Evolutionary conservation across 2,113 vertebrate species (phyloP), one percentile per base, ranked within the genome.

Genomic region (Arvicanthis niloticus): DNA sequence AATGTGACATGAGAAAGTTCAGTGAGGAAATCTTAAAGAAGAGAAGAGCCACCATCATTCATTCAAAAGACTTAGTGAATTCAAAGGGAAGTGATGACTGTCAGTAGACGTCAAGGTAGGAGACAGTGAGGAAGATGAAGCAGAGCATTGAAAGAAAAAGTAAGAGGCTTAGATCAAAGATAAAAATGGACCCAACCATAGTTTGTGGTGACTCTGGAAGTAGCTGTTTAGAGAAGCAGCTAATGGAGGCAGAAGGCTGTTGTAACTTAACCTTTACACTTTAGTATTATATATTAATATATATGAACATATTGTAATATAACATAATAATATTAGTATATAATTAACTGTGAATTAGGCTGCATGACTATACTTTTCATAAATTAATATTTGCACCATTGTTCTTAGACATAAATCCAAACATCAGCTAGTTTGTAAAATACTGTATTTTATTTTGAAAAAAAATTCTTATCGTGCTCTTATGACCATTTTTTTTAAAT

Each of bases 401-500:
- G 37, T 70, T 26, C 6, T 5, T 67, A 45, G 48, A 70, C 37
- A 24, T 21, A 92, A 78, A 65, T 26, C 51, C 45, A 58, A 92
- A 76, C 37, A 51, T 24, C 56, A 48, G 1, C 48, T 81, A 62
- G 15, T 80, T 84, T 93, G 84, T 51, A 45, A 81, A 62, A 94
- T 45, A 86, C 12, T n/a, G 10, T 22, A 62, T 37, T 78, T 77
- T 37, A 67, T 67, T 45, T 48, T 85, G 37, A 8, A 58, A 48
- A n/a, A n/a, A 40, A 82, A 56, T 19, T 82, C n/a, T 75, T 72
- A 24, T 67, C 29, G 22, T 89, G 48, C 58, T 94, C 82, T 58
- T 56, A 48, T n/a, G 16, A 21, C 67, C 29, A 68, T 65, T 81
- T 94, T 94, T 84, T 92, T 58, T 56, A 40, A 53, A 96, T 60